Conservation (phyloP, 2,113 vertebrate genomes). For the Eudyptes chrysolophus region DNA sequence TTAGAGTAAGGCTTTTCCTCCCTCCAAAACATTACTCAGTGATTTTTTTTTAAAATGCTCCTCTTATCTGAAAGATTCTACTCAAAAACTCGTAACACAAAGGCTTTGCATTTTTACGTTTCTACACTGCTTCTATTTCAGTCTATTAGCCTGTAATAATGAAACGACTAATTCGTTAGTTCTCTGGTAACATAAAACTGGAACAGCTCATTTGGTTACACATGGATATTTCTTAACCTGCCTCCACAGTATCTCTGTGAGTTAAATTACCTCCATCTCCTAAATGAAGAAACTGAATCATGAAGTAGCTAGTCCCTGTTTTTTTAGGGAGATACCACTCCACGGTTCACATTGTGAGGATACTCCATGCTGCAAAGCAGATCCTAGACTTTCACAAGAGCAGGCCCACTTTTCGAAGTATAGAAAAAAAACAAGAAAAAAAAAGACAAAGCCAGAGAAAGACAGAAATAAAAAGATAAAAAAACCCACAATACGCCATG, state of each 20-base stretch:
- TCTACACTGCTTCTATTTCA: neutral
- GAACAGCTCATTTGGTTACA: neutral
- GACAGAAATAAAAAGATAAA: neutral
- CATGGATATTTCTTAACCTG: neutral
- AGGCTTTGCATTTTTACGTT: neutral
- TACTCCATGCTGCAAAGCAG: neutral
- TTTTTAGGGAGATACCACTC: neutral
- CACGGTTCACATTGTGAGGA: neutral
- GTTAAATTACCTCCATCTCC: neutral
- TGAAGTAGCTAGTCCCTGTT: accelerated
- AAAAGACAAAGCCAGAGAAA: neutral
- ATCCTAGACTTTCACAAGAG: neutral
- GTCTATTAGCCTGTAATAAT: neutral
- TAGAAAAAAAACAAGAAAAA: accelerated
- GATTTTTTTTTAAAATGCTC: neutral
- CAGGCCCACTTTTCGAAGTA: accelerated
- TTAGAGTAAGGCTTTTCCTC: neutral
- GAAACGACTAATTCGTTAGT: neutral
- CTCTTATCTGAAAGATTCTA: neutral
- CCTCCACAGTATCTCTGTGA: neutral
- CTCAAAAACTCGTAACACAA: neutral
- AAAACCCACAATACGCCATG: accelerated
- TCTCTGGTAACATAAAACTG: neutral
- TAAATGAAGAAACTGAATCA: neutral
- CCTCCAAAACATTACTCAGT: neutral